Evolutionary conservation across 2,797 vertebrate genomes (phyloP), one percentile per base, ranked within the genome.

Genomic region (Valencia hispanica): DNA sequence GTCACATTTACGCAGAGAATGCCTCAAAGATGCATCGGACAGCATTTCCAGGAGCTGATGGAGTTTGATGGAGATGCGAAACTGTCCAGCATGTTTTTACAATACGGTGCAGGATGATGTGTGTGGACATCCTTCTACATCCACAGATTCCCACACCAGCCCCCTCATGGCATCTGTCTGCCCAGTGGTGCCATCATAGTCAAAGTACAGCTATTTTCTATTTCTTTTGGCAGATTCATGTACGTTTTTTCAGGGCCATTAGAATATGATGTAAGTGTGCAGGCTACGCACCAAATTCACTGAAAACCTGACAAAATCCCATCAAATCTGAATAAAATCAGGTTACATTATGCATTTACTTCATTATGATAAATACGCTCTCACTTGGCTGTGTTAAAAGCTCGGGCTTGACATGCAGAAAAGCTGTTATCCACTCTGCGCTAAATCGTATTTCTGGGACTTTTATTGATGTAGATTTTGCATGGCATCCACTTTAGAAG

Each of bases 361-460:
- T 81, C 84, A 91, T 91, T 88, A 88, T 88, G 88, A 93, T 92
- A 85, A 93, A 94, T 89, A 83, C 51, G 80, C 86, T 88, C 88
- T 88, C 86, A 80, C 83, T 80, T 61, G 77, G 80, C 84, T 73
- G 66, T 50, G 89, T 90, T 93, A 91, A 91, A 91, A 90, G 88
- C 84, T 73, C 2, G 5, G 61, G 70, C 75, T 73, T 88, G 87
- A 91, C 80, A 83, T 88, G 78, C 83, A 86, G 84, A 86, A 80
- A 51, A 81, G 77, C 87, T 65, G 18, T 77, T 86, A 79, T 88
- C 87, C 84, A 83, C 86, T 88, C 77, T 55, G 55, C 48, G 80
- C 86, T 72, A 27, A 59, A 79, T 59, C 80, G 77, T 81, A 77
- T 84, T 84, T 82, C 80, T 90, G 89, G 85, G 84, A 89, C 87